Evolutionary conservation across 2,888 invertebrate species (phyloP), one percentile per base, ranked within the genome.

Genomic region (Netelia melanura): DNA sequence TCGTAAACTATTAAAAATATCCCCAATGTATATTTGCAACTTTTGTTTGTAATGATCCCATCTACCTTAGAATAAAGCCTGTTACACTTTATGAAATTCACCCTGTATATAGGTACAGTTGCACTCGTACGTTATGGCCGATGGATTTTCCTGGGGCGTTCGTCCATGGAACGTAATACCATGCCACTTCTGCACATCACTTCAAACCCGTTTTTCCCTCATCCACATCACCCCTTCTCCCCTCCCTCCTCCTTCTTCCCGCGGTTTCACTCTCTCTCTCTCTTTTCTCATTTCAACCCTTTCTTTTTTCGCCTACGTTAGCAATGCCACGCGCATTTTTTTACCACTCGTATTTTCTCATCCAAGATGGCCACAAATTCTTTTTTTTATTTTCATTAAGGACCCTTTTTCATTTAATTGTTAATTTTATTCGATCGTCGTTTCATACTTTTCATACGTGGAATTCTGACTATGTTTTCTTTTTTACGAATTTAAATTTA

Each of bases 81-180:
- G 1, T 21, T 21, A 21, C 21, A 21, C 21, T 21, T 21, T 21
- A 21, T 21, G 21, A 21, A 21, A 21, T 21, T 21, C 21, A 21
- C 21, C 21, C 21, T 43, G 8, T 61, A 23, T 44, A 30, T 48
- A 52, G 54, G 70, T 68, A 54, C 62, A 30, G 65, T 77, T 83
- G 85, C 78, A 67, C 74, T 83, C 79, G 82, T 80, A 65, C 61
- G 85, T 86, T 81, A 76, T 65, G 71, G 79, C 81, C 85, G 83
- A 84, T 85, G 86, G 79, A 86, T 86, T 85, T 85, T 85, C 72
- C 85, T 68, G 64, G 48, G 85, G 85, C 83, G 81, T 79, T 78
- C 85, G 75, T 68, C 72, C 85, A 11, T 75, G 78, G 74, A 71
- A 64, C 75, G 78, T 76, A 82, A 81, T 78, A 74, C 84, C 62